A percentile compares a stretch with the other conserved stretches of the same genome.
phyloP scores from a whole-genome alignment of 2,113 vertebrate species.

The Nansenia antarctica region DNA sequence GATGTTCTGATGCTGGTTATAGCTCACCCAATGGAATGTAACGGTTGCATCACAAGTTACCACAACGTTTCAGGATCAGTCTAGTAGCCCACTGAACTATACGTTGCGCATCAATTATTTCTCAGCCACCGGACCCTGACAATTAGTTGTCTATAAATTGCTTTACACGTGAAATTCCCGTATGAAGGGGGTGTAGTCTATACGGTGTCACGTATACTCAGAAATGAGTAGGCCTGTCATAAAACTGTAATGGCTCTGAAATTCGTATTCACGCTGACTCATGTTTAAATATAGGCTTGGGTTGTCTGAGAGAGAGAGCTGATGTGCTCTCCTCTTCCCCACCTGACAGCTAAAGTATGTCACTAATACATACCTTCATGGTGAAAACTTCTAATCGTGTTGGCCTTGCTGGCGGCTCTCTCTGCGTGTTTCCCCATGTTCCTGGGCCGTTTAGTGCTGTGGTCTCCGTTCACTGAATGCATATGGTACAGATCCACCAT shows the following conservation, averaged over 20 bases:
- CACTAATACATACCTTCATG: constrained; percentile 90
- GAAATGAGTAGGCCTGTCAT: constrained; percentile 59
- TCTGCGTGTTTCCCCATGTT: constrained; percentile 84
- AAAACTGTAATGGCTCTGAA: constrained; percentile 56
- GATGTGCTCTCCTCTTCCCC: constrained; percentile 45
- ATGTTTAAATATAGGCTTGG: constrained; percentile 68
- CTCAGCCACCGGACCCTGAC: constrained; percentile 15
- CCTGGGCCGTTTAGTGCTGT: constrained; percentile 71
- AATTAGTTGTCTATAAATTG: background rate
- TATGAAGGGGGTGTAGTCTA: constrained; percentile 16
- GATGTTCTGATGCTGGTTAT: constrained; percentile 54
- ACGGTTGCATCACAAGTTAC: constrained; percentile 60
- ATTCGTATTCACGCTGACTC: constrained; percentile 62
- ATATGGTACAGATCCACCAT: constrained; percentile 95
- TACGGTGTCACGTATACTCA: constrained; percentile 53
- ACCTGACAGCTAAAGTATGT: constrained; percentile 70
- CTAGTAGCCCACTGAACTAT: too few relatives aligned
- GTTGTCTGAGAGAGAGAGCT: constrained; percentile 58
- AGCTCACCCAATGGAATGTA: constrained; percentile 50
- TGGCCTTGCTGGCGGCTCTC: constrained; percentile 89
- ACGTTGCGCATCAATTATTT: constrained; percentile 5
- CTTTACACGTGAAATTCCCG: background rate
- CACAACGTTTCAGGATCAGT: constrained; percentile 8
- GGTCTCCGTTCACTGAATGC: constrained; percentile 85
- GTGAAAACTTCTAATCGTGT: constrained; percentile 97